Evolutionary conservation across 2,113 vertebrate species (phyloP), one percentile per base, ranked within the genome.

Genomic region (Corythornis vintsioides): DNA sequence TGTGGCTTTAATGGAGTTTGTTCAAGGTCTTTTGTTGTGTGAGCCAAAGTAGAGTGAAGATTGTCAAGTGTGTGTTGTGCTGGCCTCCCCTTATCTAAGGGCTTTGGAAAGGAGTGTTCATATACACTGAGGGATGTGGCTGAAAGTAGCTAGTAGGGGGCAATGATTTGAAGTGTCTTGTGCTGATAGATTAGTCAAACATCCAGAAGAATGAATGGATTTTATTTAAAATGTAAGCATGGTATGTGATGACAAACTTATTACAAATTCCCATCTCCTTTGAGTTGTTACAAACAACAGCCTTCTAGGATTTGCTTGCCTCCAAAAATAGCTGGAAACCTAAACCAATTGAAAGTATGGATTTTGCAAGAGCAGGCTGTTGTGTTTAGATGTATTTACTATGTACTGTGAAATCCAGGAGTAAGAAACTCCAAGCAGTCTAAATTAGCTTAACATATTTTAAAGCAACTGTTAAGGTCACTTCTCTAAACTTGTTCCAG

Each of bases 221-320:
- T 96, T 97, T 94, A 94, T 96, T 96, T 67, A 63, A 74, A 85
- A 93, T 24, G 74, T 42, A 88, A 90, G 85, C 71, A 40, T 52
- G 40, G 28, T 45, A 67, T 0, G 0, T 73, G 38, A 66, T 19
- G 38, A 83, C 13, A 94, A 85, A 1, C 28, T 56, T 69, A n/a
- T 6, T 76, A 79, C 8, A 45, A 83, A 81, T 42, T 83, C 22
- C 26, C 12, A 53, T 53, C 35, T 79, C 13, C 20, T 56, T 63
- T 43, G 13, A 65, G 31, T 72, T 13, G 6, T 53, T 79, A 66
- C 24, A 61, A 69, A 31, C 19, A 80, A n/a, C 5, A 15, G 16
- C 18, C 8, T 31, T 24, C 43, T 77, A 53, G 38, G 26, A 83
- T 65, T 83, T 74, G 28, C 33, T 83, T 59, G 26, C 24, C 20